phyloP scores from a whole-genome alignment of 1,140 invertebrate species.

The Nilaparvata lugens region DNA sequence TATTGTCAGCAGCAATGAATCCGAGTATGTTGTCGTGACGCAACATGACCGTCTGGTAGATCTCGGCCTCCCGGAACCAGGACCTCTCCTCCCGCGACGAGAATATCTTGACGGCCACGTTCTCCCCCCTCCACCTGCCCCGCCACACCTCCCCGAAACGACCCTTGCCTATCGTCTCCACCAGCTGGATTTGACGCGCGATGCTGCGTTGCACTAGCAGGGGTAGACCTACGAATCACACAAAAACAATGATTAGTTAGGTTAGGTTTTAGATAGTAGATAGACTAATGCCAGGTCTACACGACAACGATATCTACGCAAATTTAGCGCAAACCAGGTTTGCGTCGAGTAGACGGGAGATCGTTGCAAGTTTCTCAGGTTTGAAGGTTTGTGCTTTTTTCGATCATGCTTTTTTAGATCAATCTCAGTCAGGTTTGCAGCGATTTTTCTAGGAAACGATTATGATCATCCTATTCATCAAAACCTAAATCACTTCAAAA shows the following conservation, averaged over 20 bases:
- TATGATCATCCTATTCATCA: too few species aligned
- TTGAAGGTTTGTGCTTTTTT: too few species aligned
- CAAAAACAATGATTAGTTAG: not conserved
- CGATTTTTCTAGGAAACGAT: too few species aligned
- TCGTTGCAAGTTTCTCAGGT: too few species aligned
- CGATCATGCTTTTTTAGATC: too few species aligned
- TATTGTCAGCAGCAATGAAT: slow-evolving; percentile 77
- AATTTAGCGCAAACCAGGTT: too few species aligned
- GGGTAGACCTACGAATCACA: slow-evolving; percentile 51
- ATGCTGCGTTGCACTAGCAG: slow-evolving; percentile 68
- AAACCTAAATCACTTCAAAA: too few species aligned
- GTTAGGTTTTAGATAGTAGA: not conserved
- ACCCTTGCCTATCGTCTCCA: slow-evolving; percentile 74
- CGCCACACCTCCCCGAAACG: slow-evolving; percentile 84
- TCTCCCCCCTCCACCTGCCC: slow-evolving; percentile 77
- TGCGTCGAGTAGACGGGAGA: too few species aligned
- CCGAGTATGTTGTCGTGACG: slow-evolving; percentile 85
- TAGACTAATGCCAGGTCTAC: too few species aligned
- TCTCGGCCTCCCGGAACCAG: slow-evolving; percentile 83
- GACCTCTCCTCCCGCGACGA: slow-evolving; percentile 79
- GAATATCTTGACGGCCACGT: slow-evolving; percentile 87
- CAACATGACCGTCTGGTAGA: slow-evolving; percentile 77
- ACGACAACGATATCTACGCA: too few species aligned
- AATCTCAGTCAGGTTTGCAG: too few species aligned
- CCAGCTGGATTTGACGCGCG: slow-evolving; percentile 63